A percentile compares a stretch with the other conserved stretches of the same genome.
phyloP scores from a whole-genome alignment of 2,888 invertebrate genomes.

The Athalia rosae region DNA sequence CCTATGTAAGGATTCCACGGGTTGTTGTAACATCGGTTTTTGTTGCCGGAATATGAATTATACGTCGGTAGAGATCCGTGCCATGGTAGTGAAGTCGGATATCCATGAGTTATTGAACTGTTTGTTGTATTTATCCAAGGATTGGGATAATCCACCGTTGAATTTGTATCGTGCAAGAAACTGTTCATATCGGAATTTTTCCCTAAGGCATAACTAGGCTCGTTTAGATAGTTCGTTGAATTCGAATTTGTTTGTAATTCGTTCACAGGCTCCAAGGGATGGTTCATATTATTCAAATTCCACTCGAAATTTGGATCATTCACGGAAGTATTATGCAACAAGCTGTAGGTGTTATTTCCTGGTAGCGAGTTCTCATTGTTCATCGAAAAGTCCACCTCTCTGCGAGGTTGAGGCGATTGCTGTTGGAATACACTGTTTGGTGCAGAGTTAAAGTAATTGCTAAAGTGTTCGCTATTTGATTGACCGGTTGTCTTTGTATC shows the following conservation, averaged over 20 bases:
- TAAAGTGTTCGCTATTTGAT: not conserved
- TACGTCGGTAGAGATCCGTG: conserved; percentile 21
- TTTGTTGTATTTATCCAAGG: conserved; percentile 35
- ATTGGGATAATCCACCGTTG: not conserved
- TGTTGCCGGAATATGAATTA: conserved; percentile 23
- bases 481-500: not conserved
- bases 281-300: conserved; percentile 1
- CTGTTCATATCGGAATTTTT: not conserved
- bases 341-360: not conserved
- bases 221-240: conserved; percentile 1
- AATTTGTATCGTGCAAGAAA: conserved; percentile 4
- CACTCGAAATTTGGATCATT: conserved; percentile 16
- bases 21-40: conserved; percentile 14
- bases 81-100: conserved; percentile 15
- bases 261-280: not conserved
- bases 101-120: conserved; percentile 17
- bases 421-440: not conserved
- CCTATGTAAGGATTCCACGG: conserved; percentile 8
- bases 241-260: not conserved
- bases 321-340: conserved; percentile 7
- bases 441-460: not conserved
- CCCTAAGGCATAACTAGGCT: not conserved
- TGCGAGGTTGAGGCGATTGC: not conserved
- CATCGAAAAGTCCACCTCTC: conserved; percentile 13
- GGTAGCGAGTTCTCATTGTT: not conserved